Conservation (phyloP, 2,113 vertebrate genomes). For the Aegotheles bennettii region DNA sequence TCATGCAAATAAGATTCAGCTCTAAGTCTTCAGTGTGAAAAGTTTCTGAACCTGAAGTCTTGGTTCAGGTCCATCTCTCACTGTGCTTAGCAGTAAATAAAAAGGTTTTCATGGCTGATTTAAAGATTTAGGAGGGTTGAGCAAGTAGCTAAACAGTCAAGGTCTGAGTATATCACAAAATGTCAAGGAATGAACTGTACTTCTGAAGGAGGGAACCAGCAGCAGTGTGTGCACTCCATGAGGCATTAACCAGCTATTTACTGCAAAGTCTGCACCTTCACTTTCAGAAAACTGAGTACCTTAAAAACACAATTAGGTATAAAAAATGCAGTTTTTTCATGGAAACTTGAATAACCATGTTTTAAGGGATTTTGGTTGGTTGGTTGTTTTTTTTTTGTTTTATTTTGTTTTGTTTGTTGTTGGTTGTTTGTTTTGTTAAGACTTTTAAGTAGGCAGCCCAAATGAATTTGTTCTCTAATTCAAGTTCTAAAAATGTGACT, state of each 20-base stretch:
- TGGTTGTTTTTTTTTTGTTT: background rate
- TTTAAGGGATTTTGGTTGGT: background rate
- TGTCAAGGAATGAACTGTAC: background rate
- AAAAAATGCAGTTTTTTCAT: background rate
- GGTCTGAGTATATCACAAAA: background rate
- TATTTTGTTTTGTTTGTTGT: too few relatives aligned
- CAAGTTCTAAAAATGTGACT: conserved; percentile 48
- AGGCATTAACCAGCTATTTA: background rate
- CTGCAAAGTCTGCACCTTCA: background rate
- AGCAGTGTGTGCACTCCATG: background rate
- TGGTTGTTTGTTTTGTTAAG: too few relatives aligned
- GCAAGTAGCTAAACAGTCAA: background rate
- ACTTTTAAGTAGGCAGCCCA: background rate
- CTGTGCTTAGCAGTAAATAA: conserved; percentile 6
- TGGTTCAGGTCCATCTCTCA: background rate
- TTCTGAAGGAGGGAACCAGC: background rate
- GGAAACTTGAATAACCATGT: background rate
- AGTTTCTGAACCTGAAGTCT: background rate
- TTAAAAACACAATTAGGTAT: background rate
- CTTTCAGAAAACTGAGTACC: background rate
- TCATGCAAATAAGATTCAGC: background rate
- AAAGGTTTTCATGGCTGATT: conserved; percentile 16
- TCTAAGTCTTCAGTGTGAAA: background rate
- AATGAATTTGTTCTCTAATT: conserved; percentile 18
- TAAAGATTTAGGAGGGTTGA: background rate